Conservation (phyloP, 2,113 vertebrate species). For the Brienomyrus longianalis region DNA sequence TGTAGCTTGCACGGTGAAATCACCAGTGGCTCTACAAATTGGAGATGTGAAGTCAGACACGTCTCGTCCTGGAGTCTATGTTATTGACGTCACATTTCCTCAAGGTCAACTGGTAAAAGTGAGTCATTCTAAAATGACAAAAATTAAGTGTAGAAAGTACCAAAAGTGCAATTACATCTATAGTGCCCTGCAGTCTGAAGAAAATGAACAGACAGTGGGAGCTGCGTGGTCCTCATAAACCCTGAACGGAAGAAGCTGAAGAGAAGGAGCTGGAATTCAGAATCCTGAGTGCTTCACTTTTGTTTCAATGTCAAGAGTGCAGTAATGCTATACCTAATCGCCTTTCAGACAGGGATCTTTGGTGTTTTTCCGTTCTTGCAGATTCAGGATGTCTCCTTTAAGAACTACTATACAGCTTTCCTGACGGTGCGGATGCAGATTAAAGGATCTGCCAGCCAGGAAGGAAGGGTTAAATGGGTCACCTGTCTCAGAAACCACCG, state of each 20-base stretch:
- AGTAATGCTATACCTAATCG: not conserved
- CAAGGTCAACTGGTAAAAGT: conserved; percentile 59
- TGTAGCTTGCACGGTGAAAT: conserved; percentile 60
- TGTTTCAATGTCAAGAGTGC: not conserved
- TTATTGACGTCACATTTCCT: conserved; percentile 69
- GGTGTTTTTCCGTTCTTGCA: conserved; percentile 35
- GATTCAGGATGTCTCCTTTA: conserved; percentile 79
- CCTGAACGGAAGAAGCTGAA: not conserved
- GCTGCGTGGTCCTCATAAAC: not conserved
- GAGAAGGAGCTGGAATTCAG: too few relatives aligned
- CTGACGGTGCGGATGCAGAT: conserved; percentile 73
- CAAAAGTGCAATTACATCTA: not conserved
- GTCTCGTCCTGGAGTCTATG: conserved; percentile 64
- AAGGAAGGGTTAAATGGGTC: conserved; percentile 60
- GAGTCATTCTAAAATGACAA: conserved; percentile 34
- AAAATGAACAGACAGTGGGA: not conserved
- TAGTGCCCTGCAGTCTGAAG: not conserved
- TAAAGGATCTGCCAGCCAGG: conserved; percentile 34
- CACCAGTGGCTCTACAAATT: conserved; percentile 66
- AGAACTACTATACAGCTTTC: conserved; percentile 86
- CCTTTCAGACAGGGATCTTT: not conserved
- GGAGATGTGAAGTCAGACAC: conserved; percentile 58
- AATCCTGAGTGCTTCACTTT: not conserved
- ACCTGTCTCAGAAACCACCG: conserved; percentile 70
- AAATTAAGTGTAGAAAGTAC: not conserved